Evolutionary conservation across 2,888 invertebrate genomes (phyloP), one percentile per base, ranked within the genome.

Genomic region (Mimachlamys varia): DNA sequence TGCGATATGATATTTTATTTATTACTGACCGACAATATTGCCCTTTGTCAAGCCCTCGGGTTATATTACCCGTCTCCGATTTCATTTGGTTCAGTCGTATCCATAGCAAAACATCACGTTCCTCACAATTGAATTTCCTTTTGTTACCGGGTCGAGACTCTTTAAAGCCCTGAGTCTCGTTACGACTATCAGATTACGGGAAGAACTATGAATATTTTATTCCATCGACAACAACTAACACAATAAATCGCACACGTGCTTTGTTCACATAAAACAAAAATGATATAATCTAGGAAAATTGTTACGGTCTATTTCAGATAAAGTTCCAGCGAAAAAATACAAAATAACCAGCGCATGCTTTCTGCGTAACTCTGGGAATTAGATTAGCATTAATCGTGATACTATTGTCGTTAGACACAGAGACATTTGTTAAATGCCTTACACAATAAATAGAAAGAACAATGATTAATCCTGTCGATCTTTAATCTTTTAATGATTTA

Each of bases 191-290:
- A 58, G 58, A 58, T 58, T 58, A 58, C 58, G n/a, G 22, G 22
- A 58, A 19, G n/a, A 17, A 58, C 58, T 58, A 58, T 58, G 58
- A 58, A 58, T 58, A 58, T 58, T 58, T 58, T 58, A 58, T 58
- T 58, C n/a, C 7, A 19, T 19, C n/a, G n/a, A 58, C 15, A 53
- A 19, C n/a, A 22, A 17, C 19, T 58, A 22, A 58, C n/a, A 58
- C 19, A 58, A 58, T 58, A 58, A 58, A 58, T 58, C 10, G 58
- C 58, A n/a, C 58, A 58, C 58, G 58, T 22, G 22, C 58, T 58
- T 22, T 58, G n/a, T 58, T 22, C 22, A 22, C 19, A 58, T 2
- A 58, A 58, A n/a, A 58, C 10, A 58, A 58, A 58, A 17, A 58
- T 19, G 58, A 58, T 22, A 58, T 58, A 58, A 58, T 58, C n/a